phyloP scores from a whole-genome alignment of 2,888 invertebrate species.

The Punctoribates punctum region DNA sequence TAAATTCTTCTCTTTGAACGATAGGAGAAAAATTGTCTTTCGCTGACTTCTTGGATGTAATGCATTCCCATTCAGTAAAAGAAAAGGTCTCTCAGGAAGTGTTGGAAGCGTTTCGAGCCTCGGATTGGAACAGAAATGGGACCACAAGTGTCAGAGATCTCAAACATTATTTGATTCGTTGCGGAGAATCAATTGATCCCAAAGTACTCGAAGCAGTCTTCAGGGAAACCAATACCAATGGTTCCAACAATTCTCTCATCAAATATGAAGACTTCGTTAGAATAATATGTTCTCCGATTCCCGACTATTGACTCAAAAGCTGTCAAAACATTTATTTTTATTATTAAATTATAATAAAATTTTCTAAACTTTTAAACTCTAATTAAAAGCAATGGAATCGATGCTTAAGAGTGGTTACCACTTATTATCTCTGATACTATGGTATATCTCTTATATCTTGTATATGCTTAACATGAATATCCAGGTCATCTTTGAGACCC shows the following conservation, averaged over 20 bases:
- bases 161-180: constrained; percentile 76
- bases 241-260: constrained; percentile 64
- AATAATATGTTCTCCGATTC: constrained; percentile 85
- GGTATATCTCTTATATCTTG: no score
- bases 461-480: no score
- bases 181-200: constrained; percentile 78
- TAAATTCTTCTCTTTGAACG: background rate
- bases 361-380: background rate
- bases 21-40: constrained; percentile 85
- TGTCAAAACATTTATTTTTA: background rate
- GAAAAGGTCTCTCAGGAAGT: constrained; percentile 80
- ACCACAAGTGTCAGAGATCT: constrained; percentile 76
- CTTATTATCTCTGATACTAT: no score
- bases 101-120: constrained; percentile 81
- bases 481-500: no score
- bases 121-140: constrained; percentile 66
- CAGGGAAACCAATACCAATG: constrained; percentile 79
- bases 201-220: constrained; percentile 81
- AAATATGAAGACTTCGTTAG: constrained; percentile 88
- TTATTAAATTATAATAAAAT: background rate
- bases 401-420: no score
- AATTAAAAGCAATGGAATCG: no score
- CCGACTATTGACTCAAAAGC: constrained; percentile 88
- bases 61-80: constrained; percentile 78
- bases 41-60: constrained; percentile 89